phyloP scores from a whole-genome alignment of 2,888 invertebrate genomes.

The Cerceris ruficornis region DNA sequence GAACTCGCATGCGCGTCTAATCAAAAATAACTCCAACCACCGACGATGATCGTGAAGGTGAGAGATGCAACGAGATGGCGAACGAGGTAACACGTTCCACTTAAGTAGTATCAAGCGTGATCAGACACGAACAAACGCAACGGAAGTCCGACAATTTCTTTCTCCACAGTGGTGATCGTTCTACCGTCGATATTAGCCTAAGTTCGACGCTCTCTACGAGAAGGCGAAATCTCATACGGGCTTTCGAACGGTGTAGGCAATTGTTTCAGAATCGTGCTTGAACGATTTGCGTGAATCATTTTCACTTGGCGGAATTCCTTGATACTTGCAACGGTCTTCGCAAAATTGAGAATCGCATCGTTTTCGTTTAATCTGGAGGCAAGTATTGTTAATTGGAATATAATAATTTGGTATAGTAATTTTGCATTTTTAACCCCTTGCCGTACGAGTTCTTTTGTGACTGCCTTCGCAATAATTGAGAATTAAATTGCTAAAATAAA shows the following conservation, averaged over 20 bases:
- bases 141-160: constrained; percentile 6
- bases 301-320: not conserved
- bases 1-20: constrained; percentile 60
- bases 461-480: too few species aligned
- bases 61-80: constrained; percentile 12
- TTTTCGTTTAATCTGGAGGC: too few species aligned
- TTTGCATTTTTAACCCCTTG: too few species aligned
- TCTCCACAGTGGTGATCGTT: not conserved
- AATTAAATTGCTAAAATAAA: too few species aligned
- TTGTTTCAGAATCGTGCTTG: not conserved
- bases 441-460: too few species aligned
- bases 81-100: constrained; percentile 3
- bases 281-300: not conserved
- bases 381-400: too few species aligned
- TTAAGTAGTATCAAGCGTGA: constrained; percentile 7
- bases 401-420: too few species aligned
- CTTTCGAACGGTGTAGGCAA: constrained; percentile 5
- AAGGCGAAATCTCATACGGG: not conserved
- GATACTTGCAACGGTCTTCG: too few species aligned
- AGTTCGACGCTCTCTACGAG: not conserved
- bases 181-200: constrained; percentile 12
- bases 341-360: too few species aligned
- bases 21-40: constrained; percentile 9
- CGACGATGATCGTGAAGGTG: constrained; percentile 24
- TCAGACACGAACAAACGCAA: constrained; percentile 43